Conservation (phyloP, 2,797 vertebrate species). For the Xenopus petersii region DNA sequence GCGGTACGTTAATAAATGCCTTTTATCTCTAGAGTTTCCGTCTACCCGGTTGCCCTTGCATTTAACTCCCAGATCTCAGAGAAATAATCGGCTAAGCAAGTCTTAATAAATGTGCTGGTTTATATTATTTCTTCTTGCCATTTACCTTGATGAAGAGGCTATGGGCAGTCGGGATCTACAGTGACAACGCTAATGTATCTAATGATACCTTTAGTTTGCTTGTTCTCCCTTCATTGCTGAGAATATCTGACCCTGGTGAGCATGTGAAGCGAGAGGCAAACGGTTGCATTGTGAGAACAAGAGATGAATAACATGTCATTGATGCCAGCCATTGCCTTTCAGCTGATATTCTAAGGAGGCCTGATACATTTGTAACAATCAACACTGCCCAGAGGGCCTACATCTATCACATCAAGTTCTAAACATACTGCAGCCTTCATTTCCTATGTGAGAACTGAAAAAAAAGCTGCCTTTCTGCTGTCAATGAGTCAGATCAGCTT, state of each 20-base stretch:
- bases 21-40: background rate
- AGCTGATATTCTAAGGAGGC: too few relatives aligned
- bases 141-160: background rate
- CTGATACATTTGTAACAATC: too few relatives aligned
- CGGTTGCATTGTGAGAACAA: background rate
- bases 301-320: too few relatives aligned
- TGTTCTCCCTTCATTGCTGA: background rate
- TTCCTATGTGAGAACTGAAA: too few relatives aligned
- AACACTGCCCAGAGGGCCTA: too few relatives aligned
- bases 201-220: background rate
- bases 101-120: constrained; percentile 1
- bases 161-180: background rate
- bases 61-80: background rate
- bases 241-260: background rate
- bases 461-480: too few relatives aligned
- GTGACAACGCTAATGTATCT: background rate
- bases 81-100: constrained; percentile 2
- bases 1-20: background rate
- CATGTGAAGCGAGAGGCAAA: background rate
- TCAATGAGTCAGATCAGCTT: too few relatives aligned
- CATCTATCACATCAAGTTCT: too few relatives aligned
- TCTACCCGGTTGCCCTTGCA: background rate
- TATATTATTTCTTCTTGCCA: background rate
- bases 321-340: too few relatives aligned
- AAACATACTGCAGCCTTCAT: too few relatives aligned